Evolutionary conservation across 2,797 vertebrate genomes (phyloP).

Genomic region (Petrocephalus sullivani): DNA sequence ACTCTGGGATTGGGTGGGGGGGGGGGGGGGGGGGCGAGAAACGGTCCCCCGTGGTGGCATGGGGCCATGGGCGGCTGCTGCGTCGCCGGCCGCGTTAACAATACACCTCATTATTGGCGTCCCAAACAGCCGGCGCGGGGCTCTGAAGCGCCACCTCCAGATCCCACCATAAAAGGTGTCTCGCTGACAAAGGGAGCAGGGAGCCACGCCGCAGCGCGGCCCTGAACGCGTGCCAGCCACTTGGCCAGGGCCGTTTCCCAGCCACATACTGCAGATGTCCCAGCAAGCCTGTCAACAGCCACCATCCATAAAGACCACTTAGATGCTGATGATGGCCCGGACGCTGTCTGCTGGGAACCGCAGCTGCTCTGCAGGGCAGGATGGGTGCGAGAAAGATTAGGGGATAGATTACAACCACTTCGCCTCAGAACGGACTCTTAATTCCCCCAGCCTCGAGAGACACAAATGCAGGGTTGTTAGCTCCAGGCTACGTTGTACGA

Average conservation of each 20-base stretch:
- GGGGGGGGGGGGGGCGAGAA: background rate
- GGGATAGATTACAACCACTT: conserved; percentile 15
- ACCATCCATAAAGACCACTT: conserved; percentile 39
- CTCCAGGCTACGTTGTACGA: background rate
- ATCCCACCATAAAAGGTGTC: conserved; percentile 47
- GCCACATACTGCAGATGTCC: conserved; percentile 60
- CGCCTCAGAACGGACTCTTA: background rate
- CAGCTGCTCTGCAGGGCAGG: background rate
- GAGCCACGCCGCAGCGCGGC: conserved; percentile 39
- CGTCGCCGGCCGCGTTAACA: conserved; percentile 5
- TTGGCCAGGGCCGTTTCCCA: conserved; percentile 44
- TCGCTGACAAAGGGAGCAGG: conserved; percentile 48
- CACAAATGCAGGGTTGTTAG: background rate
- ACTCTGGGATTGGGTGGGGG: background rate
- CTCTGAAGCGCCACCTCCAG: conserved; percentile 47
- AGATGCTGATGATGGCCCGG: conserved; percentile 14
- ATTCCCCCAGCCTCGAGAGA: background rate
- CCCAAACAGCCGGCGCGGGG: background rate
- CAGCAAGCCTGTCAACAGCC: conserved; percentile 48
- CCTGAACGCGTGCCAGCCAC: conserved; percentile 58
- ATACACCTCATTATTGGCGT: conserved; percentile 23
- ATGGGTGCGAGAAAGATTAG: background rate
- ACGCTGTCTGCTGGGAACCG: conserved; percentile 18
- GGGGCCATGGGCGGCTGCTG: background rate
- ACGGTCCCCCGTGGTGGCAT: background rate